These are phyloP conservation scores for Gallinago paraguaiae DNA, from an alignment of 2,113 vertebrate species.

Conservation along the genomic window DNA sequence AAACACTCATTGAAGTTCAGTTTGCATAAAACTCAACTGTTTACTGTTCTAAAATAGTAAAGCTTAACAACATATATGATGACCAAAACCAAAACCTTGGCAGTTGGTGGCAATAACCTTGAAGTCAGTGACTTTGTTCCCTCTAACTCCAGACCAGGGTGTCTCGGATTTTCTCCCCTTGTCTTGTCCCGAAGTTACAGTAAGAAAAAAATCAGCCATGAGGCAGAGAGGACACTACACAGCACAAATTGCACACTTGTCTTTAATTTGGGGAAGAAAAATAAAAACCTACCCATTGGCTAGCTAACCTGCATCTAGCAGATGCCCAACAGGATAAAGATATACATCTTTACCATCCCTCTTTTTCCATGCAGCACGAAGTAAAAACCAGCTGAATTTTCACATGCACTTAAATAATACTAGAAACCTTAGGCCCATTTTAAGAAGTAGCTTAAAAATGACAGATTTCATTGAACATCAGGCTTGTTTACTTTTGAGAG, in stretches of 20 bases:
- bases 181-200: background rate
- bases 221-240: background rate
- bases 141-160: background rate
- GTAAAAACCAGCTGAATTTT: background rate
- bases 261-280: background rate
- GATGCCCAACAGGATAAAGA: background rate
- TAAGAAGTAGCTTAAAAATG: background rate
- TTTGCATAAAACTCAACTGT: background rate
- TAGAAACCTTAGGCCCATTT: background rate
- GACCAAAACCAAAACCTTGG: background rate
- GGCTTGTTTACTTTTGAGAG: background rate
- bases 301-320: background rate
- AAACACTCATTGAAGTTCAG: background rate
- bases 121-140: background rate
- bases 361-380: fast-evolving
- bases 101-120: background rate
- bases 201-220: background rate
- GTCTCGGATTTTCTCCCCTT: background rate
- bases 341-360: fast-evolving
- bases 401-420: background rate
- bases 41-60: background rate
- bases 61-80: background rate
- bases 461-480: background rate
- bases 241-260: background rate
- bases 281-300: background rate